These are phyloP conservation scores for Lycia hirtaria DNA, from an alignment of 2,888 invertebrate species.

Conservation along the genomic window DNA sequence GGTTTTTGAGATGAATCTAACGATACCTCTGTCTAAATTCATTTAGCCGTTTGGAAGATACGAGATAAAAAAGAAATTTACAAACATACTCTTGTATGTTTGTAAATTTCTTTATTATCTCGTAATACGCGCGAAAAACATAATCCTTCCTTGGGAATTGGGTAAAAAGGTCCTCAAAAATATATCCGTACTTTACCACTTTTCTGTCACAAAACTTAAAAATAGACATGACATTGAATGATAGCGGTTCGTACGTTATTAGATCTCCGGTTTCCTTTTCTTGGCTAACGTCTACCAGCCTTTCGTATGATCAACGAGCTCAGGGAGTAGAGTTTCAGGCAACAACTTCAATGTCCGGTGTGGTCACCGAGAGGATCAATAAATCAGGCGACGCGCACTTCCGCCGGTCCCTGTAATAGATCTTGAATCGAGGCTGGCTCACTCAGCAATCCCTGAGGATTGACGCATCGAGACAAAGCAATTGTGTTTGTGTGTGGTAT, in stretches of 20 bases:
- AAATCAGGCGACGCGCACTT: constrained; percentile 26
- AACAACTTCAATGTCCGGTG: constrained; percentile 32
- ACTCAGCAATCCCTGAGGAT: constrained; percentile 20
- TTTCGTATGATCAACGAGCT: constrained; percentile 26
- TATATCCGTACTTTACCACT: neutral
- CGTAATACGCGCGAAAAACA: too few relatives aligned
- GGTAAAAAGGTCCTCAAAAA: too few relatives aligned
- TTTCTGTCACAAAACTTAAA: neutral
- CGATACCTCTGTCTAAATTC: too few relatives aligned
- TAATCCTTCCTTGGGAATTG: too few relatives aligned
- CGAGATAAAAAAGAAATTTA: too few relatives aligned
- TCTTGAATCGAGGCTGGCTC: constrained; percentile 19
- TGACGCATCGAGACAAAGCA: constrained; percentile 16
- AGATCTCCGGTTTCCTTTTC: neutral
- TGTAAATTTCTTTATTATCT: too few relatives aligned
- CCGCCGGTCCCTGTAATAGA: constrained; percentile 30
- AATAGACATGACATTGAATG: neutral
- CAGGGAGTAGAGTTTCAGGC: constrained; percentile 18
- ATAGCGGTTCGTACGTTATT: neutral
- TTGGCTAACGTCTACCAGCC: constrained; percentile 2
- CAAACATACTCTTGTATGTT: too few relatives aligned
- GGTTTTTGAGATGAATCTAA: too few relatives aligned
- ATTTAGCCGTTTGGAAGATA: too few relatives aligned
- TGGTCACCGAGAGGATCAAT: constrained; percentile 24
- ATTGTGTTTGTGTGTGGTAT: neutral